Evolutionary conservation across 1,140 invertebrate genomes (phyloP).

Genomic region (Eueides isabella): DNA sequence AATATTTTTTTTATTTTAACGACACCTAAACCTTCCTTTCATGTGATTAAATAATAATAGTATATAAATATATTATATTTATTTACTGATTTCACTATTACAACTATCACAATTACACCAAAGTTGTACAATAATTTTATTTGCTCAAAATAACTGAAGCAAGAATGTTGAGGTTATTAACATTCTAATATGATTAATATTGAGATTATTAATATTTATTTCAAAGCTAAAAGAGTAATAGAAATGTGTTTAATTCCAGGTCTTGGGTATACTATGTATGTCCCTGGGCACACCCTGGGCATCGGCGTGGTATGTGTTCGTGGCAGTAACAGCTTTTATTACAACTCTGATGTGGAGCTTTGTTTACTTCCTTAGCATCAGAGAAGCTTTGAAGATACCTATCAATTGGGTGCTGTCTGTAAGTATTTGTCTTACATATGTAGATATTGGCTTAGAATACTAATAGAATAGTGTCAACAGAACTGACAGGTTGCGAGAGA

Average conservation of each 20-base stretch:
- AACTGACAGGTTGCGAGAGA: background rate
- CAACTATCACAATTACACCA: background rate
- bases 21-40: no score
- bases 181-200: no score
- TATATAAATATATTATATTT: background rate
- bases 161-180: background rate
- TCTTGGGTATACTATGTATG: slow-evolving; percentile 88
- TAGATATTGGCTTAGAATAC: background rate
- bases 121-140: background rate
- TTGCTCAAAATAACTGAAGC: background rate
- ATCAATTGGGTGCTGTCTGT: slow-evolving; percentile 93
- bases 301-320: slow-evolving; percentile 92
- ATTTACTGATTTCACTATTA: background rate
- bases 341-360: slow-evolving; percentile 91
- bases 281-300: slow-evolving; percentile 54
- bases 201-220: background rate
- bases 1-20: no score
- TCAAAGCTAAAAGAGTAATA: background rate
- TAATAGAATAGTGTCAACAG: slow-evolving; percentile 1
- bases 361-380: slow-evolving; percentile 90
- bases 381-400: slow-evolving; percentile 89
- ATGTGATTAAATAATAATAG: no score
- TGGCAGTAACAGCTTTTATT: slow-evolving; percentile 90
- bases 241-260: slow-evolving; percentile 81
- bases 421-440: slow-evolving; percentile 68